Evolutionary conservation across 2,888 invertebrate species (phyloP), one percentile per base, ranked within the genome.

Genomic region (Sinelater perroti): DNA sequence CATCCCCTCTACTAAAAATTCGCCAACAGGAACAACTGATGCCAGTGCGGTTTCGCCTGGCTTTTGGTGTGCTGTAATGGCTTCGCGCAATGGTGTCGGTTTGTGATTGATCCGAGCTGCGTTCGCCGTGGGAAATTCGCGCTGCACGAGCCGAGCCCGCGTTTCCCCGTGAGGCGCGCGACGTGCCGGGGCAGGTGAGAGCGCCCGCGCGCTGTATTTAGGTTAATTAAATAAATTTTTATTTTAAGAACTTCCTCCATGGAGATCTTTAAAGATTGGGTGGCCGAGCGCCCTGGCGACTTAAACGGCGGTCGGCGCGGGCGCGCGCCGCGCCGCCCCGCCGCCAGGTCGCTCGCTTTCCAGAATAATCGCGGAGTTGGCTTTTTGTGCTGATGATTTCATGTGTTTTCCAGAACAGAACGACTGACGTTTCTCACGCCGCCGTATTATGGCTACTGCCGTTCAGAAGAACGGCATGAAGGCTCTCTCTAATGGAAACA

Each of bases 381-480:
- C 51, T 55, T 55, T 31, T 16, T 51, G 51, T 51, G 11, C 36
- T 20, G 53, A 50, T 50, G 36, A 50, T 54, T 59, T 50, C 59
- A 59, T 59, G 54, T 60, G 30, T 55, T 55, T 51, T 55, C 42
- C 40, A 30, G 38, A 45, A 30, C 10, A 33, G 24, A 57, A 16
- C 31, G 44, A 46, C 47, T 51, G 33, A 21, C 31, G 30, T 21
- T 35, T 10, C n/a, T 50, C 47, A 46, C n/a, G n/a, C n/a, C n/a
- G n/a, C n/a, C n/a, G n/a, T 62, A 69, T 69, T 67, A 91, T 91
- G 91, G 90, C 90, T 82, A 89, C 91, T 77, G 86, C 89, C 81
- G 83, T 91, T 78, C 91, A 91, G 78, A 89, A 90, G 79, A 91
- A 90, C 84, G 89, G 90, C 80, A 86, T 91, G 78, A 89, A 89